Evolutionary conservation across 2,888 invertebrate species (phyloP), one percentile per base, ranked within the genome.

Genomic region (Candidula unifasciata): DNA sequence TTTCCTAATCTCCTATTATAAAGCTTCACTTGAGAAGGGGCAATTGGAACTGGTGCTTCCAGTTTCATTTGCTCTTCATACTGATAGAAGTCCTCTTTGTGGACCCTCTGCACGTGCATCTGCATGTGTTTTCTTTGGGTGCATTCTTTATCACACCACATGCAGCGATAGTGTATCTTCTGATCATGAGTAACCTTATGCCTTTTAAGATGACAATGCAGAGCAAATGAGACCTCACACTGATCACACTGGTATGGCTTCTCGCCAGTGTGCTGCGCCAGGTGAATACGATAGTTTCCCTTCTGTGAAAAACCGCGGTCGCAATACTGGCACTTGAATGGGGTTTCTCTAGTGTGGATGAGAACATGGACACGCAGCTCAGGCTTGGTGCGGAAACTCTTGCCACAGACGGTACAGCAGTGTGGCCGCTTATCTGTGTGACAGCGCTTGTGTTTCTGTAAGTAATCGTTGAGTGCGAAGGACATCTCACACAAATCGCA

Each of bases 101-200:
- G 85, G 6, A 85, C 85, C 10, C 85, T 30, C 44, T 77, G 81
- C 3, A 85, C 85, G 60, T 85, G 85, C 85, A 85, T 85, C 60
- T 85, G 85, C 85, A 85, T 85, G 57, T 85, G 85, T 44, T 85
- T 85, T 37, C 85, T 66, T 33, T 85, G 85, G 16, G 85, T 85
- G 37, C 85, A 85, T 30, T 85, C 85, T 44, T 85, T 85, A 35
- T 81, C 85, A 78, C 85, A 85, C 85, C 85, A 85, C 27, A 78
- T 57, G 68, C 85, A 85, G 27, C 85, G 81, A 33, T 85, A 85
- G 35, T 85, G 76, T 33, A 85, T 81, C 35, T 74, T 81, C 68
- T 85, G 85, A 77, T 85, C 80, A 69, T 85, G 85, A 27, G 85
- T 85, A 54, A 57, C 18, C 35, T 76, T 74, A 37, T 85, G 85